Percentiles rank a stretch among this genome's conserved stretches.
Evolutionary conservation across 2,113 vertebrate species (phyloP).

Genomic region (Macroglossus sobrinus): DNA sequence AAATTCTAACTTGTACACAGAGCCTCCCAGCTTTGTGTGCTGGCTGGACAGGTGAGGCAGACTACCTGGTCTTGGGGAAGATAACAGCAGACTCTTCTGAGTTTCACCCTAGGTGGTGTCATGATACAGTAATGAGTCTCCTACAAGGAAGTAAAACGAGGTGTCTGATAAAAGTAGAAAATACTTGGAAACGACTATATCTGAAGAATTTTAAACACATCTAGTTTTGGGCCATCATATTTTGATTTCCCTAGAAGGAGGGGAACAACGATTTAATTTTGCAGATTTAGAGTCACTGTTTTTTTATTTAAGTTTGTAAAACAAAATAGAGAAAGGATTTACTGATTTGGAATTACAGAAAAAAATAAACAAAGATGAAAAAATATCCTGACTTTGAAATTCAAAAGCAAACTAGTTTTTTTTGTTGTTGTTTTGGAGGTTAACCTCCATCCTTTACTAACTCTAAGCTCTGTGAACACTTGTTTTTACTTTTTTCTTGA

Average conservation of each 20-base stretch:
- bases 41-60: neutral
- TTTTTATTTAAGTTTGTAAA: neutral
- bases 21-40: neutral
- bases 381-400: neutral
- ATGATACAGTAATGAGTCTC: neutral
- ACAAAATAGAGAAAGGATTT: neutral
- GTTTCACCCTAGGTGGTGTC: neutral
- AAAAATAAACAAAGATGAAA: neutral
- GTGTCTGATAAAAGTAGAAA: neutral
- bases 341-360: neutral
- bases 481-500: neutral
- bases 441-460: neutral
- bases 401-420: neutral
- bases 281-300: neutral
- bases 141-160: neutral
- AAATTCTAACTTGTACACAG: neutral
- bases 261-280: neutral
- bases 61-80: neutral
- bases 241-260: neutral
- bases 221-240: neutral
- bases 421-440: neutral
- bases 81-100: neutral
- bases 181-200: neutral
- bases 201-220: neutral
- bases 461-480: neutral